Base-by-base conservation (phyloP, 2,888 invertebrate species). In the Morpho helenor region DNA sequence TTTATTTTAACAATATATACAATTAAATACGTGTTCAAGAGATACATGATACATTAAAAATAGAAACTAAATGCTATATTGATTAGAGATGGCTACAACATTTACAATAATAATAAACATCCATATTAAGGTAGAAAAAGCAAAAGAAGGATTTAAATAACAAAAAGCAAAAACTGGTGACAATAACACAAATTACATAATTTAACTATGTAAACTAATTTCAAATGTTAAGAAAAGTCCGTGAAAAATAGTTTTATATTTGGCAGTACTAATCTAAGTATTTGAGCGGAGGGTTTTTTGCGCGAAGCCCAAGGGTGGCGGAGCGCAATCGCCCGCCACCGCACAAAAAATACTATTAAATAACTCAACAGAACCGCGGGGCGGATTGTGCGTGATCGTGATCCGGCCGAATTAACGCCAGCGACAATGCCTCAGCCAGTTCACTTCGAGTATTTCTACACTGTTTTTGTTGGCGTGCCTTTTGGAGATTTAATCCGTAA, bases 301-400 rank as follows among this genome's bases (percentile, higher is more conserved):
- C 88, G 88, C 87, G 84, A 77, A 79, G 79, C 74, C 84, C 84
- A 77, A 82, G 90, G 89, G 88, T 88, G 89, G 88, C 81, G 70
- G 81, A 84, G 86, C 86, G 87, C 87, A 85, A 87, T 86, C 86
- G 84, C 81, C 80, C 81, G 79, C 82, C 80, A 80, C 73, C 80
- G 77, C 78, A 89, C 88, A 90, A 90, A 89, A 89, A 90, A 87
- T 78, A 82, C 82, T 86, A 88, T 87, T 84, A 87, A 87, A 88
- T 87, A 87, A 87, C 86, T 87, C 84, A 82, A 80, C 83, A 84
- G 81, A 83, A 77, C 78, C 72, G 74, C 80, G 82, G 87, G 87
- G 83, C 84, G 87, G 84, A 83, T 83, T 87, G 70, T 72, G 72
- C 84, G 84, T 85, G 85, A 81, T 82, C 85, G 84, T 79, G 85